Evolutionary conservation across 2,113 vertebrate species (phyloP).

Genomic region (Scatophagus argus): DNA sequence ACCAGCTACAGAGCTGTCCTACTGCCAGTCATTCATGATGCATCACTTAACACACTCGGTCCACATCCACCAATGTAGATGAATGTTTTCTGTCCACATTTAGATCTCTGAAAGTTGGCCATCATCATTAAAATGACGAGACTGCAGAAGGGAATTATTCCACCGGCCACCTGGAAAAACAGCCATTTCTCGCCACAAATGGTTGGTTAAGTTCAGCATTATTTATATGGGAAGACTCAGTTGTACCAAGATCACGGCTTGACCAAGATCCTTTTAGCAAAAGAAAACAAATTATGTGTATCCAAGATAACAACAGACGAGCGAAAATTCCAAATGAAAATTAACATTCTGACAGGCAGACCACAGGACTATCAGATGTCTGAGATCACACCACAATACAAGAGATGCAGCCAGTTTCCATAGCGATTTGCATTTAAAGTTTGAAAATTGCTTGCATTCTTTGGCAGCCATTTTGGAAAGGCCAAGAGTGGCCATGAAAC

Average conservation of each 20-base stretch:
- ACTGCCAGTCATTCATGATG: conserved; percentile 62
- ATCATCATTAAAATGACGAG: conserved; percentile 21
- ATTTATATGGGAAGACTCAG: background rate
- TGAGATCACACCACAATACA: background rate
- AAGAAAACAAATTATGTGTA: background rate
- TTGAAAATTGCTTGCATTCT: background rate
- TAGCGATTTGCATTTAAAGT: background rate
- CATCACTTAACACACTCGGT: conserved; percentile 57
- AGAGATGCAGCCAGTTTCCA: background rate
- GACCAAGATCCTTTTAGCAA: background rate
- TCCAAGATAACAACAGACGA: background rate
- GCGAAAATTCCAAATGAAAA: background rate
- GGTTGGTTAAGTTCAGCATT: background rate
- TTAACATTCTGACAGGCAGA: background rate
- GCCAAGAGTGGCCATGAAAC: background rate
- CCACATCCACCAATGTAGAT: conserved; percentile 2
- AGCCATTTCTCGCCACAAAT: background rate
- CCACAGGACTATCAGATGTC: background rate
- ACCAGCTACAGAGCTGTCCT: conserved; percentile 52
- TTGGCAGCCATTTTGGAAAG: background rate
- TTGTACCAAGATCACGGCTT: background rate
- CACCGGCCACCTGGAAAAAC: background rate
- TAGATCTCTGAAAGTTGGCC: background rate
- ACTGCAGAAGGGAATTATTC: background rate
- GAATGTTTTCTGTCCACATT: background rate